phyloP scores from a whole-genome alignment of 2,113 vertebrate species.

The Cricetomys ansorgei region DNA sequence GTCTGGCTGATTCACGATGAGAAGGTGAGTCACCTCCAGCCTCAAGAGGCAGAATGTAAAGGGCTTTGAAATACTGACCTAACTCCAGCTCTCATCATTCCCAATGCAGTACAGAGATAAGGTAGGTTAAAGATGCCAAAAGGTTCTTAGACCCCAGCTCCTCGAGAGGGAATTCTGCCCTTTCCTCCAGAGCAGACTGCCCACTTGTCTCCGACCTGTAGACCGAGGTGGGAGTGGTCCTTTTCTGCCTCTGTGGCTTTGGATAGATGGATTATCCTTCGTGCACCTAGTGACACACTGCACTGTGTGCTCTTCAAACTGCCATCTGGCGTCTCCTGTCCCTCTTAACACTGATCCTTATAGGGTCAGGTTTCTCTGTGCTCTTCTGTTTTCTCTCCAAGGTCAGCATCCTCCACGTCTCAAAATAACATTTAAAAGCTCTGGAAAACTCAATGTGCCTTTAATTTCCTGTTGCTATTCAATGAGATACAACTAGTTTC shows the following conservation, averaged over 20 bases:
- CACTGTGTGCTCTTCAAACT: background rate
- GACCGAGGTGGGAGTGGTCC: background rate
- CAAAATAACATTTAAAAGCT: background rate
- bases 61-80: background rate
- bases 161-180: background rate
- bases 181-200: background rate
- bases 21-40: background rate
- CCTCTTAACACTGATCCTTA: background rate
- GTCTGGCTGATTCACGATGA: background rate
- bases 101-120: background rate
- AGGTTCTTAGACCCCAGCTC: background rate
- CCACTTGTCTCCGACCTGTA: background rate
- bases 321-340: background rate
- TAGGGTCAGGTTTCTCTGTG: background rate
- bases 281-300: no score
- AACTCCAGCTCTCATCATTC: background rate
- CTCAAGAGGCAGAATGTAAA: background rate
- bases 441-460: constrained; percentile 20
- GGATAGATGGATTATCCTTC: background rate
- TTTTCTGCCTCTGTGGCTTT: background rate
- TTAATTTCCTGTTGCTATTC: background rate
- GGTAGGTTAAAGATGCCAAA: background rate
- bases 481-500: background rate
- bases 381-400: constrained; percentile 11
- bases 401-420: background rate